These are phyloP conservation scores for Florisuga fusca DNA, from an alignment of 2,797 vertebrate genomes.

Conservation along the genomic window DNA sequence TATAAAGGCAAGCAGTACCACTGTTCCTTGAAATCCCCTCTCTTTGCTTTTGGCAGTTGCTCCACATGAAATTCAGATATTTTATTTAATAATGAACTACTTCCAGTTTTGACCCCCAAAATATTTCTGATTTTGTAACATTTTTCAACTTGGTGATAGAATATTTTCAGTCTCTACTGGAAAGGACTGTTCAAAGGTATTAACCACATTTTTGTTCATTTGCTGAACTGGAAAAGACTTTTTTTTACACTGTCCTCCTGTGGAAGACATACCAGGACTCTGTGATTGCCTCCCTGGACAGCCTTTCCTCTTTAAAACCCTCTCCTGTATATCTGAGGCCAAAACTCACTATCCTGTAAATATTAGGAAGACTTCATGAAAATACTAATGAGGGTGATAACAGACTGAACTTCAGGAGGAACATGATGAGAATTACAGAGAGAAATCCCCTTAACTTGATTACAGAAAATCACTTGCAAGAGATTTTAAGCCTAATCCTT, in stretches of 20 bases:
- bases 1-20: neutral
- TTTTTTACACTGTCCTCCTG: neutral
- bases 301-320: neutral
- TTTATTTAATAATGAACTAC: neutral
- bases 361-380: neutral
- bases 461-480: constrained; percentile 42
- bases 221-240: neutral
- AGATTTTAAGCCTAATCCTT: constrained; percentile 51
- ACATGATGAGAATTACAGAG: constrained; percentile 15
- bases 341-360: neutral
- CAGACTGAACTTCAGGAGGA: constrained; percentile 21
- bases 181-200: neutral
- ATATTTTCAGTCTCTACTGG: neutral
- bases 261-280: neutral
- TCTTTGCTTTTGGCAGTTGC: neutral
- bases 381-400: neutral
- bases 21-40: neutral
- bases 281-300: neutral
- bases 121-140: neutral
- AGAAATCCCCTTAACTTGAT: constrained; percentile 58
- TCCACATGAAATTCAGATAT: neutral
- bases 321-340: neutral
- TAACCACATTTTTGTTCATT: neutral
- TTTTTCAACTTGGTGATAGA: neutral
- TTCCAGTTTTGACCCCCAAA: neutral